Evolutionary conservation across 2,888 invertebrate genomes (phyloP).

Genomic region (Ischnura elegans): DNA sequence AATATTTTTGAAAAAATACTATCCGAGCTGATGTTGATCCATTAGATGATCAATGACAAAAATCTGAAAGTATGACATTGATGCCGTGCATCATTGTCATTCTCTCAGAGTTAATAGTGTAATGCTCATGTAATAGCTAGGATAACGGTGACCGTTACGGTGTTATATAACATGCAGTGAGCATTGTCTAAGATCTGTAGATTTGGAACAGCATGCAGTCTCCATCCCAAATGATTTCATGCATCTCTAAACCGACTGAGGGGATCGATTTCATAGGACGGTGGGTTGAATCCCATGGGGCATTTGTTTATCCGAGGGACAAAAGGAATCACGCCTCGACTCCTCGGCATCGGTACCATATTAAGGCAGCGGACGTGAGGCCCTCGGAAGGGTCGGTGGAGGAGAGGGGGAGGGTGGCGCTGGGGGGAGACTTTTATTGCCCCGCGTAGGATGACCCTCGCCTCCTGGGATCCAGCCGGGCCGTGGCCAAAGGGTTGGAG

Average conservation of each 20-base stretch:
- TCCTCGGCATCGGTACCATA: background rate
- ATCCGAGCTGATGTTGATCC: too few relatives aligned
- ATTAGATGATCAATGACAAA: too few relatives aligned
- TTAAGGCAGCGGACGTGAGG: constrained; percentile 16
- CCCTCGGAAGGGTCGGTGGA: background rate
- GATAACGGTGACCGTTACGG: background rate
- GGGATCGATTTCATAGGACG: background rate
- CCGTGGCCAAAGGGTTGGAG: background rate
- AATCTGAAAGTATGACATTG: too few relatives aligned
- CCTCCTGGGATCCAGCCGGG: background rate
- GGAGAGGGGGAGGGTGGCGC: background rate
- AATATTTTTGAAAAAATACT: too few relatives aligned
- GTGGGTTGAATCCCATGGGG: background rate
- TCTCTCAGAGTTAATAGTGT: too few relatives aligned
- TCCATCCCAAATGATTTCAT: background rate
- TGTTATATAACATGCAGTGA: background rate
- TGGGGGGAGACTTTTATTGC: background rate
- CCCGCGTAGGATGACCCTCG: background rate
- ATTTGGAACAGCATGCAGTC: background rate
- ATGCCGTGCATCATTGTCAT: too few relatives aligned
- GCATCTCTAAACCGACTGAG: background rate
- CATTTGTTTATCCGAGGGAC: background rate
- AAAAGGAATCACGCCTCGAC: background rate
- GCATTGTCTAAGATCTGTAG: background rate
- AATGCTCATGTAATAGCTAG: background rate